Evolutionary conservation across 2,888 invertebrate genomes (phyloP).

Genomic region (Machimus atricapillus): DNA sequence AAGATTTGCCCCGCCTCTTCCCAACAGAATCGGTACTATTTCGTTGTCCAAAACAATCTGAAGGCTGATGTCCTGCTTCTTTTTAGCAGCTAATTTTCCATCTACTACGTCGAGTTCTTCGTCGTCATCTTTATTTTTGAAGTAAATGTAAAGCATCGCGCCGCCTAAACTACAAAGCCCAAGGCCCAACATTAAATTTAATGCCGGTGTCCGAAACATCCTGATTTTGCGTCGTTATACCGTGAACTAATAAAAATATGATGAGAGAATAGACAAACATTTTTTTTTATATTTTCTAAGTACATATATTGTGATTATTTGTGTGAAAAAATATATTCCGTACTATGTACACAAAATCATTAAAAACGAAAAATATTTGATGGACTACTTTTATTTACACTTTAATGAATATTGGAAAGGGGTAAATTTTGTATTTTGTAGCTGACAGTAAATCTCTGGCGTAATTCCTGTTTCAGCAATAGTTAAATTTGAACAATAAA

Average conservation of each 20-base stretch:
- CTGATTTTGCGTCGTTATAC: neutral
- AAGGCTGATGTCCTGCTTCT: conserved; percentile 61
- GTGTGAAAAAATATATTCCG: no score
- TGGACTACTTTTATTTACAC: no score
- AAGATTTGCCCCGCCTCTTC: conserved; percentile 78
- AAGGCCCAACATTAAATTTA: conserved; percentile 62
- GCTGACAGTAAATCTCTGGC: no score
- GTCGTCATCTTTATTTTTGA: conserved; percentile 70
- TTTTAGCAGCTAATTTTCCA: conserved; percentile 49
- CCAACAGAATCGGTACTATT: conserved; percentile 72
- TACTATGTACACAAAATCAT: no score
- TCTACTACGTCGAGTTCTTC: conserved; percentile 51
- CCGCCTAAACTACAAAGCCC: conserved; percentile 75
- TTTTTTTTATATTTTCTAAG: neutral
- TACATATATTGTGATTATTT: no score
- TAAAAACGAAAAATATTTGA: no score
- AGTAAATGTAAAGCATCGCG: conserved; percentile 72
- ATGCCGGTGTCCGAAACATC: conserved; percentile 32
- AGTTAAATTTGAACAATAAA: no score
- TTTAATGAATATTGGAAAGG: no score
- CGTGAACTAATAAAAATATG: neutral
- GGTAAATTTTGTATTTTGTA: no score
- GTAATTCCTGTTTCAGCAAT: no score
- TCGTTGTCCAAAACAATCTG: conserved; percentile 71
- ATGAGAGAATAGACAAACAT: neutral